Conservation (phyloP, 2,888 invertebrate species). For the Nephrotoma flavescens region DNA sequence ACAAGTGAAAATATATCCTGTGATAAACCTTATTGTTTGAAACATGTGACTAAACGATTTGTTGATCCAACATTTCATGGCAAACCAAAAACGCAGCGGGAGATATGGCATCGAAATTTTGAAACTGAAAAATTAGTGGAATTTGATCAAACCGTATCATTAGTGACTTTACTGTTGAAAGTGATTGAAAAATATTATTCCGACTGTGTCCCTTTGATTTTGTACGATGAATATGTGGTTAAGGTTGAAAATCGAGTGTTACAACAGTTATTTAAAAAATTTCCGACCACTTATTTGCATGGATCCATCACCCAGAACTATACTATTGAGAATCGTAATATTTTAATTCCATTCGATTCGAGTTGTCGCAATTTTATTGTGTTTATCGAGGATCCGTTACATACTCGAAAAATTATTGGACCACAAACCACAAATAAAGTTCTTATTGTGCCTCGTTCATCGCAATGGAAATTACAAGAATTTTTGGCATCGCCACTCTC, state of each 20-base stretch:
- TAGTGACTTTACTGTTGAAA: constrained; percentile 43
- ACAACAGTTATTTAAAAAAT: constrained; percentile 37
- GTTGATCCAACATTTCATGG: constrained; percentile 40
- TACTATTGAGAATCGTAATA: constrained; percentile 32
- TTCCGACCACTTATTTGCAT: constrained; percentile 43
- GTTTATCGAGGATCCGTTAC: constrained; percentile 49
- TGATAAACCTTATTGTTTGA: neutral
- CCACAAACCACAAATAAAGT: constrained; percentile 48
- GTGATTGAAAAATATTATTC: constrained; percentile 42
- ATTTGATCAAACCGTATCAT: constrained; percentile 40
- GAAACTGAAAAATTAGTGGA: constrained; percentile 24
- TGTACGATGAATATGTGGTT: constrained; percentile 48
- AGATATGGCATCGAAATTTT: constrained; percentile 38
- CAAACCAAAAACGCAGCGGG: constrained; percentile 41
- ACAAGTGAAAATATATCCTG: neutral
- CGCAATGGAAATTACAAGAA: constrained; percentile 60
- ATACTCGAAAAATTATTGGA: constrained; percentile 41
- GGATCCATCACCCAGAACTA: constrained; percentile 41
- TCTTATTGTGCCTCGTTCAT: constrained; percentile 50
- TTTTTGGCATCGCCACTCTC: constrained; percentile 46
- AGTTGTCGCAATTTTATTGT: constrained; percentile 50
- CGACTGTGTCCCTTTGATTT: constrained; percentile 49
- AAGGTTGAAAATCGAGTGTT: constrained; percentile 39
- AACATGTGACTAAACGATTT: constrained; percentile 24
- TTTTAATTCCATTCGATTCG: constrained; percentile 27